Conservation (phyloP, 2,113 vertebrate genomes). For the Myrmecobius fasciatus region DNA sequence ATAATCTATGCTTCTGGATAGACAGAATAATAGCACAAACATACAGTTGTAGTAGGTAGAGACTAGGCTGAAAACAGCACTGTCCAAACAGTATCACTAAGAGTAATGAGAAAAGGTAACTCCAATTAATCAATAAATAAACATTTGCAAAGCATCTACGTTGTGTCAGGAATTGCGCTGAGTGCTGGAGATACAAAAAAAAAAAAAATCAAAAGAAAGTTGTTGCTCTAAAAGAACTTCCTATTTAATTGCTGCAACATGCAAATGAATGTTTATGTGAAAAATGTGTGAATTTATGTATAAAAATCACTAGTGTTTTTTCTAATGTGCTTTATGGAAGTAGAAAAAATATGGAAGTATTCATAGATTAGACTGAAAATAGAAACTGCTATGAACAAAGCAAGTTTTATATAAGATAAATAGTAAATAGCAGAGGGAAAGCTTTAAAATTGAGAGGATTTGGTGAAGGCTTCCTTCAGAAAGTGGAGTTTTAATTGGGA, state of each 20-base stretch:
- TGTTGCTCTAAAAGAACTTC: too few relatives aligned
- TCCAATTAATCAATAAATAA: background rate
- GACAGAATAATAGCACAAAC: background rate
- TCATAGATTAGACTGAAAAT: slow-evolving; percentile 41
- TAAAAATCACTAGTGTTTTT: slow-evolving; percentile 48
- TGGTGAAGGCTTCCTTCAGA: background rate
- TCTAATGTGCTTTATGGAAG: slow-evolving; percentile 2
- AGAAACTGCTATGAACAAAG: background rate
- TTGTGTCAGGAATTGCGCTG: too few relatives aligned
- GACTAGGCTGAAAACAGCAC: slow-evolving; percentile 1
- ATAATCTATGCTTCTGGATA: background rate
- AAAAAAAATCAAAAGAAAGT: too few relatives aligned
- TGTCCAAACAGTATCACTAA: background rate
- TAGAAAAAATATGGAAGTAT: slow-evolving; percentile 5
- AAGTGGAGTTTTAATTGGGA: background rate
- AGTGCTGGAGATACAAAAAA: too few relatives aligned
- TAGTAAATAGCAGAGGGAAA: background rate
- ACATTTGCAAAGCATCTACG: too few relatives aligned
- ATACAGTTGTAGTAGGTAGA: slow-evolving; percentile 32
- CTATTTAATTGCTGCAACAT: too few relatives aligned
- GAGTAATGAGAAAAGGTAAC: background rate
- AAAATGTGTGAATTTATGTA: background rate
- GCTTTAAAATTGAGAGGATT: too few relatives aligned
- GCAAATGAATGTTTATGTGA: too few relatives aligned
- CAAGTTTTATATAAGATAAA: background rate